Conservation (phyloP, 1,140 invertebrate species). For the Drosophila hydei region DNA sequence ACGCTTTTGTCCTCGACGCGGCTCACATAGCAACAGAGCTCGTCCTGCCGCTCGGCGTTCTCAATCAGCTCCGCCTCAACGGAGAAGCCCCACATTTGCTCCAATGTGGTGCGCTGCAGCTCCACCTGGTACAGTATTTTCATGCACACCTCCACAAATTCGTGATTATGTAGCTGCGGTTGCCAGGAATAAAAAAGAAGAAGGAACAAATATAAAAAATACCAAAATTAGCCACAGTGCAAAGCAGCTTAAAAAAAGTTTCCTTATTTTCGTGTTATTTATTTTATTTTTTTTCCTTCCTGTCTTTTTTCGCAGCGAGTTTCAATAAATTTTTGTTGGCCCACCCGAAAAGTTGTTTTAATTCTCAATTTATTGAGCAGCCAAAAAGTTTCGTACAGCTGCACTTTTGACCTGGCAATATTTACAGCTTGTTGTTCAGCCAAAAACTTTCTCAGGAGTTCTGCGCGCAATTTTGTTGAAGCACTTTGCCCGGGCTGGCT, state of each 20-base stretch:
- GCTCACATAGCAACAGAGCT: slow-evolving; percentile 98
- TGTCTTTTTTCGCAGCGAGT: slow-evolving; percentile 13
- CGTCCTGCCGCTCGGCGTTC: slow-evolving; percentile 97
- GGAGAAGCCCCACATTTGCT: slow-evolving; percentile 98
- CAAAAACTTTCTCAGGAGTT: slow-evolving; percentile 26
- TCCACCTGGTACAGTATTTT: slow-evolving; percentile 99
- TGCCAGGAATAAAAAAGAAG: neutral
- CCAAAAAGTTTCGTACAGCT: slow-evolving; percentile 56
- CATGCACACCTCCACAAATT: slow-evolving; percentile 97
- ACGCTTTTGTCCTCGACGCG: slow-evolving; percentile 97
- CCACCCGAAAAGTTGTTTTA: slow-evolving; percentile 61
- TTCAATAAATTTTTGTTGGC: slow-evolving; percentile 54
- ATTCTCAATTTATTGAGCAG: slow-evolving; percentile 72
- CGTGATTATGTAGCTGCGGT: slow-evolving; percentile 94
- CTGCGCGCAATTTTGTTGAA: slow-evolving; percentile 26
- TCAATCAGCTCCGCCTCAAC: slow-evolving; percentile 98
- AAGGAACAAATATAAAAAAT: slow-evolving; percentile 3
- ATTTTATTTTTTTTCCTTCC: slow-evolving; percentile 2
- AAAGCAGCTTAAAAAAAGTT: slow-evolving; percentile 16
- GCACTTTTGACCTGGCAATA: slow-evolving; percentile 61
- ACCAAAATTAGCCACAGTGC: slow-evolving; percentile 52
- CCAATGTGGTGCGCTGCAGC: slow-evolving; percentile 92
- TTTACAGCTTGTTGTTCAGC: slow-evolving; percentile 49
- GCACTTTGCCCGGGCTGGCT: slow-evolving; percentile 32
- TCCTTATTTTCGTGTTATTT: slow-evolving; percentile 17